Conservation (phyloP, 2,888 invertebrate species). For the Drosophila helvetica region DNA sequence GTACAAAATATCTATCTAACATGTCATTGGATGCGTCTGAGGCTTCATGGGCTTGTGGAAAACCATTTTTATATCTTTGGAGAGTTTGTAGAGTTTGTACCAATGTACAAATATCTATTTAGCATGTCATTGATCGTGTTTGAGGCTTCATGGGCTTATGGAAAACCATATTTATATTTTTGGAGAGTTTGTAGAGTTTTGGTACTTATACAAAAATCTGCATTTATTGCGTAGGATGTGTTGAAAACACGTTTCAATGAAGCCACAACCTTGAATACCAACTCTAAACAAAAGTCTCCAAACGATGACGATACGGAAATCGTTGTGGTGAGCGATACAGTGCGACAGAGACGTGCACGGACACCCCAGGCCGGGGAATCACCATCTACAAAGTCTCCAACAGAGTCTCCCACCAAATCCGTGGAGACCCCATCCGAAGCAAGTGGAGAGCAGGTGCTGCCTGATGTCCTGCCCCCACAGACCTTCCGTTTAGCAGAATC, state of each 20-base stretch:
- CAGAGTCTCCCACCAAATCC: slow-evolving; percentile 54
- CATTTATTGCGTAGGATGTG: slow-evolving; percentile 69
- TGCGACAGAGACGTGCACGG: slow-evolving; percentile 85
- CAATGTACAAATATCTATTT: slow-evolving; percentile 25
- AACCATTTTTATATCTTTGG: slow-evolving; percentile 27
- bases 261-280: slow-evolving; percentile 52
- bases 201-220: slow-evolving; percentile 46
- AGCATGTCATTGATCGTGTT: background rate
- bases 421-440: slow-evolving; percentile 6
- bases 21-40: background rate
- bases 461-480: slow-evolving; percentile 85
- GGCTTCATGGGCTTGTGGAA: slow-evolving; percentile 22
- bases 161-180: slow-evolving; percentile 28
- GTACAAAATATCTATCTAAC: slow-evolving; percentile 31
- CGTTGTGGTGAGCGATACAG: slow-evolving; percentile 87
- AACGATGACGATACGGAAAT: slow-evolving; percentile 85
- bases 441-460: slow-evolving; percentile 81
- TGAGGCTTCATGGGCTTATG: slow-evolving; percentile 16
- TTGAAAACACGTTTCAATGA: slow-evolving; percentile 71
- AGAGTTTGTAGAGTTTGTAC: slow-evolving; percentile 18
- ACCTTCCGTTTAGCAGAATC: slow-evolving; percentile 88
- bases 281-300: slow-evolving; percentile 30
- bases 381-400: slow-evolving; percentile 25
- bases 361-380: slow-evolving; percentile 81
- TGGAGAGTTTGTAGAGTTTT: slow-evolving; percentile 1